Percentiles rank a stretch among this genome's conserved stretches.
These are phyloP conservation scores for Irena cyanogastra DNA, from an alignment of 2,113 vertebrate genomes.

Conservation along the genomic window DNA sequence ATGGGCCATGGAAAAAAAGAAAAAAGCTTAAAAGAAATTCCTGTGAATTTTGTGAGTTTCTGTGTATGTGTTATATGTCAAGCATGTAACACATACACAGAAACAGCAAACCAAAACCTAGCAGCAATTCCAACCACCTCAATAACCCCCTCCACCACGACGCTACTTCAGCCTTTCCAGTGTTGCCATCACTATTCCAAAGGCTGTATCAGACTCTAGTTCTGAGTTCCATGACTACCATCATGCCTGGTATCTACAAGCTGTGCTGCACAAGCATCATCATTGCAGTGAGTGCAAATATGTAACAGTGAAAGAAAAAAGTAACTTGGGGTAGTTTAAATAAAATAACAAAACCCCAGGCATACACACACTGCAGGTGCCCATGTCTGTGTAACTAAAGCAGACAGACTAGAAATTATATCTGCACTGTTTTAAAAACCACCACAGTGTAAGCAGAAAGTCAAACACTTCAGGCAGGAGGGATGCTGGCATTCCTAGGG, in stretches of 20 bases:
- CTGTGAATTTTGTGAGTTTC: not conserved
- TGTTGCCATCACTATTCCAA: not conserved
- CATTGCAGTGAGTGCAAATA: not conserved
- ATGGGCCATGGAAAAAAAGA: not conserved
- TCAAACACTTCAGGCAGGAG: accelerated
- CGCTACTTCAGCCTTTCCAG: not conserved
- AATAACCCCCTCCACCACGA: not conserved
- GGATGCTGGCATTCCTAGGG: not conserved
- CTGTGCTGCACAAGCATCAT: not conserved
- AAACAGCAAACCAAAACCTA: not conserved
- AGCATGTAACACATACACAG: not conserved
- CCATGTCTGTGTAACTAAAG: not conserved
- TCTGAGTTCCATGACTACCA: not conserved
- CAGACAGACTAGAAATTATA: not conserved
- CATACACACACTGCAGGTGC: accelerated
- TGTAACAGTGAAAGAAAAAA: not conserved
- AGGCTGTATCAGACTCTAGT: not conserved
- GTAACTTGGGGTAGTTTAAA: not conserved
- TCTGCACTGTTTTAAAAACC: accelerated
- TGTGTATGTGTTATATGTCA: too few relatives aligned
- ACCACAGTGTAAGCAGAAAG: accelerated
- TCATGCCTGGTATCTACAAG: accelerated
- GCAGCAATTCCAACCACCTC: not conserved
- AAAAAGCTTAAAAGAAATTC: not conserved
- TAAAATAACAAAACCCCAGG: accelerated